phyloP scores from a whole-genome alignment of 2,797 vertebrate species.

The Phylloscopus collybita region DNA sequence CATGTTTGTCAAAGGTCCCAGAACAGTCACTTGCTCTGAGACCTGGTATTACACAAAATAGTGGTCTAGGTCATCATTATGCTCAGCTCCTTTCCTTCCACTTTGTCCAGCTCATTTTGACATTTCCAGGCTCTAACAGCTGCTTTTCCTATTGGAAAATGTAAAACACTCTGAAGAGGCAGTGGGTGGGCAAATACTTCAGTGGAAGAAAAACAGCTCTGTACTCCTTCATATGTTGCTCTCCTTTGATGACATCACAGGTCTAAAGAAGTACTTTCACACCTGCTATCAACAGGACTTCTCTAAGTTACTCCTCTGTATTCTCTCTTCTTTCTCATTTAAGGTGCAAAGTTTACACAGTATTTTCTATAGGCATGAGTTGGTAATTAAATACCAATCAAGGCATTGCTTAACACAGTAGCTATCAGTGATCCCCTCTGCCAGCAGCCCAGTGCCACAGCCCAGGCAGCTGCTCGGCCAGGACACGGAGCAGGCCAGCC shows the following conservation, averaged over 20 bases:
- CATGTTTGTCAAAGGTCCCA: not conserved
- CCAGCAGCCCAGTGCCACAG: not conserved
- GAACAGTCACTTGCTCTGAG: not conserved
- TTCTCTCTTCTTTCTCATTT: not conserved
- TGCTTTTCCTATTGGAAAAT: not conserved
- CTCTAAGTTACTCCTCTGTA: not conserved
- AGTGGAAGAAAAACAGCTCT: not conserved
- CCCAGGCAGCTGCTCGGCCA: rapidly evolving
- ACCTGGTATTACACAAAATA: not conserved
- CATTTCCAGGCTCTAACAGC: not conserved
- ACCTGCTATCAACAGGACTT: not conserved
- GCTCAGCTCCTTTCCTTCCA: not conserved
- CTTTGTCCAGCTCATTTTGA: not conserved
- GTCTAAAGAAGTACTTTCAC: not conserved
- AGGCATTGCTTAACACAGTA: not conserved
- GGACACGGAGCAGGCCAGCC: not conserved
- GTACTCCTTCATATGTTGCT: not conserved
- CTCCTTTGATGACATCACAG: not conserved
- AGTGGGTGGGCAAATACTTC: not conserved
- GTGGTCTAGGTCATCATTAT: not conserved
- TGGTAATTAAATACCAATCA: not conserved
- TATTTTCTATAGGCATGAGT: not conserved
- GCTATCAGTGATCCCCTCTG: not conserved
- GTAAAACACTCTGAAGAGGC: not conserved
- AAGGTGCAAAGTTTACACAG: not conserved